These are phyloP conservation scores for Phlogophora meticulosa DNA, from an alignment of 2,888 invertebrate genomes.

Conservation along the genomic window DNA sequence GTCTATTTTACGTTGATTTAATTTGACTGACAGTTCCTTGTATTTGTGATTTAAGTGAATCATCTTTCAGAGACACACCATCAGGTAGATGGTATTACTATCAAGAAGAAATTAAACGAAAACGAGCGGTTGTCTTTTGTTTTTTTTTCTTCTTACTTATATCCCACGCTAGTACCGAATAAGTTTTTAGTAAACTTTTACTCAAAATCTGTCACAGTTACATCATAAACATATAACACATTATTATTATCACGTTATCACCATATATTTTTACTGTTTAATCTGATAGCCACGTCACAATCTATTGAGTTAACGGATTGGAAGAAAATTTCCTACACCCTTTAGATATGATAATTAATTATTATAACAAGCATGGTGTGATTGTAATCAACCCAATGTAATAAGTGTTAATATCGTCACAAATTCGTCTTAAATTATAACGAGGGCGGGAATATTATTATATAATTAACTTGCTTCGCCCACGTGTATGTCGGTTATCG, in stretches of 20 bases:
- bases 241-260: conserved; percentile 28
- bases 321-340: conserved; percentile 42
- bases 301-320: conserved; percentile 25
- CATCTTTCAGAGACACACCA: no score
- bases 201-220: conserved; percentile 16
- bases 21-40: conserved; percentile 31
- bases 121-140: no score
- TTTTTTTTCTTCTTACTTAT: no score
- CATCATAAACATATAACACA: conserved; percentile 10
- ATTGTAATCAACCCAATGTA: conserved; percentile 21
- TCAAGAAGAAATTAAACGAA: no score
- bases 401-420: conserved; percentile 18
- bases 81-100: no score
- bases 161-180: no score
- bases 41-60: no score
- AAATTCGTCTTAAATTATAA: conserved; percentile 32
- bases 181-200: no score
- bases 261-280: conserved; percentile 23
- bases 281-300: conserved; percentile 7
- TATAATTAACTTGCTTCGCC: no score
- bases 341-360: conserved; percentile 19
- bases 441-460: not conserved
- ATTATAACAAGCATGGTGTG: conserved; percentile 7
- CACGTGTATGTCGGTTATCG: no score
- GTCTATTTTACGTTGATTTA: not conserved